phyloP scores from a whole-genome alignment of 2,113 vertebrate species.

The Nycticorax nycticorax region DNA sequence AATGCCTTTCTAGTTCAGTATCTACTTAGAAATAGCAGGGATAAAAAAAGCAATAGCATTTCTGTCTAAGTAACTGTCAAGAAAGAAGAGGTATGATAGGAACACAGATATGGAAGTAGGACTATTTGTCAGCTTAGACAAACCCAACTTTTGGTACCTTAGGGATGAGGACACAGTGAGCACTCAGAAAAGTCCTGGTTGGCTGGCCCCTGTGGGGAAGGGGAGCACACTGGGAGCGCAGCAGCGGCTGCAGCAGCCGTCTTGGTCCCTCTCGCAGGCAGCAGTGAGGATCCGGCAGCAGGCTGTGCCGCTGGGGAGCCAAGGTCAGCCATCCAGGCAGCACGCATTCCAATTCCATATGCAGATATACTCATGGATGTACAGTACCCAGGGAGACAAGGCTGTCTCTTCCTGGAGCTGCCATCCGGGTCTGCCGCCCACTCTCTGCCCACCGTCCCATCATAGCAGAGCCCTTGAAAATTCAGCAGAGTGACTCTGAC shows the following conservation, averaged over 20 bases:
- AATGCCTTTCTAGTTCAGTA: background rate
- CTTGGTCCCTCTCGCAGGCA: background rate
- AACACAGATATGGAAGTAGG: background rate
- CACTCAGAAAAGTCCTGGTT: background rate
- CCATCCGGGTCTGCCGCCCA: background rate
- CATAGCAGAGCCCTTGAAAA: background rate
- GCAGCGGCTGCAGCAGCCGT: background rate
- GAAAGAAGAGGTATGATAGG: background rate
- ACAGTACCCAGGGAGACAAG: background rate
- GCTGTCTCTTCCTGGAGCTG: background rate
- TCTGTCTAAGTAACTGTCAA: background rate
- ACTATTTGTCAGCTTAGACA: background rate
- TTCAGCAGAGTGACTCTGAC: background rate
- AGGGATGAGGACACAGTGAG: background rate
- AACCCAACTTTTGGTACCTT: background rate
- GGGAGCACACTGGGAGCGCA: background rate
- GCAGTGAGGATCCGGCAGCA: background rate
- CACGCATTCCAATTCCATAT: background rate
- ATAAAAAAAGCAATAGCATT: background rate
- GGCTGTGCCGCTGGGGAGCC: background rate
- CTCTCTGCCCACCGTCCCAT: background rate
- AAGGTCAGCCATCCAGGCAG: background rate
- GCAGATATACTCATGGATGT: accelerated
- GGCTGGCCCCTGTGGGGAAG: background rate
- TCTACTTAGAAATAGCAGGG: background rate